Base-by-base conservation (phyloP, 2,888 invertebrate species). In the Heteromurus nitidus region DNA sequence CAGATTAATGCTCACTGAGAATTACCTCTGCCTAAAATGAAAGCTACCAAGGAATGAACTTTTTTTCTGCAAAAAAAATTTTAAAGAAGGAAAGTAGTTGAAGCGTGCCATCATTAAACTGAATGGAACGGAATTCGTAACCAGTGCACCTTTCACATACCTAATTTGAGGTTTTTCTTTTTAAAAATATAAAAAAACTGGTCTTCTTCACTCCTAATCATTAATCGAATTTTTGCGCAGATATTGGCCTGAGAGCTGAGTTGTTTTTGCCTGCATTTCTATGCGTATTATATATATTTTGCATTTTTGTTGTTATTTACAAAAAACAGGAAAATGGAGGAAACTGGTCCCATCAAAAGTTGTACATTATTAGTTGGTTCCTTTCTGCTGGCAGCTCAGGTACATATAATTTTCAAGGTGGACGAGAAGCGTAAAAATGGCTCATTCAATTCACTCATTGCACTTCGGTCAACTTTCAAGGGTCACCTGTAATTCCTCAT, bases 381-480 rank as follows among this genome's bases (percentile, higher is more conserved):
- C 7, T 36, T 36, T 9, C 36, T 36, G 36, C 36, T n/a, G n/a
- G n/a, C n/a, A n/a, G n/a, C n/a, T n/a, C n/a, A n/a, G n/a, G n/a
- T n/a, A n/a, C n/a, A n/a, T n/a, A n/a, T n/a, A n/a, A n/a, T n/a
- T n/a, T n/a, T n/a, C n/a, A n/a, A n/a, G n/a, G n/a, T n/a, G n/a
- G n/a, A n/a, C n/a, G n/a, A n/a, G n/a, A n/a, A n/a, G n/a, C n/a
- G n/a, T n/a, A 47, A 47, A 47, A 47, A 7, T 55, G 9, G 50
- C 50, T 24, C 20, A 20, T 9, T 55, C 24, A 55, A 2, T 55
- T 2, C 7, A 24, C 22, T 22, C 24, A 55, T 5, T 31, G 7
- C 50, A 31, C 67, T 28, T 70, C 53, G 79, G 79, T 79, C 79
- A 79, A 65, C 55, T 79, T 72, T 79, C 47, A 79, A 72, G 79